phyloP scores from a whole-genome alignment of 2,888 invertebrate genomes.

The Carabus problematicus region DNA sequence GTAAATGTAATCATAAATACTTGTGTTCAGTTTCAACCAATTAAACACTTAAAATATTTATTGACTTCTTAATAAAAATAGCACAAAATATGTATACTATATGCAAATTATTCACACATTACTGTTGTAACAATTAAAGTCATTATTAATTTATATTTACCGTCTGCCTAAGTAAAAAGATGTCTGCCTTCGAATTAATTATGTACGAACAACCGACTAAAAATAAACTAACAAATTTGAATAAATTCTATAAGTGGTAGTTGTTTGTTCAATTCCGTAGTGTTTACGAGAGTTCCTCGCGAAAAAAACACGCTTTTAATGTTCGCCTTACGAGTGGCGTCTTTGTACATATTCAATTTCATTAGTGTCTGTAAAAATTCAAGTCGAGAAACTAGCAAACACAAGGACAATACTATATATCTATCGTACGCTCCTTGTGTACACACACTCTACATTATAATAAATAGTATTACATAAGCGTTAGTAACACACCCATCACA shows the following conservation, averaged over 20 bases:
- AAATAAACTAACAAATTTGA: constrained; percentile 7
- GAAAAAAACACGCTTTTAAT: constrained; percentile 1
- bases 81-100: no score
- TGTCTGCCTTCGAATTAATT: constrained; percentile 15
- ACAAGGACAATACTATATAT: constrained; percentile 13
- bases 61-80: no score
- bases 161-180: not conserved
- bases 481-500: no score
- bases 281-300: not conserved
- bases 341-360: constrained; percentile 12
- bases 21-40: no score
- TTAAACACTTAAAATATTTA: no score
- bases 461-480: not conserved
- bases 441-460: constrained; percentile 4
- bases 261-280: constrained; percentile 7
- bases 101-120: no score
- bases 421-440: constrained; percentile 2
- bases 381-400: not conserved
- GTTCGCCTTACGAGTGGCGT: constrained; percentile 1
- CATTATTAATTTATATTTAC: no score
- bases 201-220: constrained; percentile 1
- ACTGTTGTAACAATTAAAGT: no score
- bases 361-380: constrained; percentile 1
- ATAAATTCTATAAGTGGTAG: constrained; percentile 3
- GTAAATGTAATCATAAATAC: no score